These are phyloP conservation scores for Adelosebastes latens DNA, from an alignment of 2,797 vertebrate genomes.

Conservation along the genomic window DNA sequence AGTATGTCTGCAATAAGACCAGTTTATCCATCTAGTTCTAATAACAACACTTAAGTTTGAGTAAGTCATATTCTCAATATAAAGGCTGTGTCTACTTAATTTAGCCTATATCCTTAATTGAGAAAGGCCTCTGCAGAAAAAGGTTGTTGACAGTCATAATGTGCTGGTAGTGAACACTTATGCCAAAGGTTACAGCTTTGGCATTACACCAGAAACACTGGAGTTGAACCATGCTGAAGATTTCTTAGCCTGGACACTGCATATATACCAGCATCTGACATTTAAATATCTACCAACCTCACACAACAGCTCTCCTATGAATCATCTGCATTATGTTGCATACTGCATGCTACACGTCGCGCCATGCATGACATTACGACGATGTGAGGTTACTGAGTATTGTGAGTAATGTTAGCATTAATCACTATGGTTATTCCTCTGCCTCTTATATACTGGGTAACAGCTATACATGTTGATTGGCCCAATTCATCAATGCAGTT, in stretches of 20 bases:
- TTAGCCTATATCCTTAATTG: no score
- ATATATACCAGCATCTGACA: slow-evolving; percentile 1
- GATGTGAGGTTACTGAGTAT: no score
- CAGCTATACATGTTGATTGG: no score
- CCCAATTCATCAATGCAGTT: no score
- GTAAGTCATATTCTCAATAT: neutral
- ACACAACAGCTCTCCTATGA: neutral
- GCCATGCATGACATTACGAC: neutral
- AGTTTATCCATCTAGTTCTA: neutral
- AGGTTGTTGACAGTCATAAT: slow-evolving; percentile 6
- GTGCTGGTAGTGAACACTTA: neutral
- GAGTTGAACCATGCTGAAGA: neutral
- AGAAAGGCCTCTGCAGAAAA: neutral
- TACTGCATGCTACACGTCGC: neutral
- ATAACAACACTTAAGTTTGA: neutral
- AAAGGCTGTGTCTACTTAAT: neutral
- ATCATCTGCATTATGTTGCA: neutral
- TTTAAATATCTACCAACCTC: slow-evolving; percentile 20
- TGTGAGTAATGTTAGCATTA: neutral
- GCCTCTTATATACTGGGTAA: no score
- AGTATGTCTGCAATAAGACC: neutral
- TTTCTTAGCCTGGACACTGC: neutral
- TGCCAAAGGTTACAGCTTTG: slow-evolving; percentile 23
- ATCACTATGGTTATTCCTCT: neutral
- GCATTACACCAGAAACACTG: neutral